Conservation (phyloP, 2,888 invertebrate genomes). For the Leptopilina myrica region DNA sequence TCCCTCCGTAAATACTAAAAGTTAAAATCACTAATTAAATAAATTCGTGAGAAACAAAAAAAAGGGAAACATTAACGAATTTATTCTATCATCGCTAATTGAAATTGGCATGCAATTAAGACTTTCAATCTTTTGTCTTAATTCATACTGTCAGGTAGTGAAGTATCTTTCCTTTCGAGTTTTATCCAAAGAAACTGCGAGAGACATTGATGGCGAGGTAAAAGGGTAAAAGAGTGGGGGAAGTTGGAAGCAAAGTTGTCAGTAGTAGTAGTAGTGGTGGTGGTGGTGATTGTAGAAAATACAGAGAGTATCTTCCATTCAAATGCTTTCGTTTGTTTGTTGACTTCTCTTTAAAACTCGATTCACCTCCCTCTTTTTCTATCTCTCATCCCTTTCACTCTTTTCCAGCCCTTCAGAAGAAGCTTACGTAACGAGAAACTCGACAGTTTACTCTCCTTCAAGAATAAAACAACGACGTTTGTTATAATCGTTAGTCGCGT, state of each 20-base stretch:
- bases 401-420: slow-evolving; percentile 20
- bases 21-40: too few relatives aligned
- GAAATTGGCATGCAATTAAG: slow-evolving; percentile 22
- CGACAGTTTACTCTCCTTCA: slow-evolving; percentile 28
- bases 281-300: too few relatives aligned
- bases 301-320: background rate
- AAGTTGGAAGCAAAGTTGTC: too few relatives aligned
- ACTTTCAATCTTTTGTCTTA: slow-evolving; percentile 35
- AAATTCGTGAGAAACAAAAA: too few relatives aligned
- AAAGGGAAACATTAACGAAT: background rate
- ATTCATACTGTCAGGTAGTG: slow-evolving; percentile 15
- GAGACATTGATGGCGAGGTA: slow-evolving; percentile 1
- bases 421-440: slow-evolving; percentile 32
- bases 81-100: background rate
- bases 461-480: slow-evolving; percentile 39
- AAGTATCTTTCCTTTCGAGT: slow-evolving; percentile 39
- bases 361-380: background rate
- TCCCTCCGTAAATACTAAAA: too few relatives aligned
- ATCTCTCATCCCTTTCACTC: background rate
- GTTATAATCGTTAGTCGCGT: slow-evolving; percentile 32
- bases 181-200: slow-evolving; percentile 16
- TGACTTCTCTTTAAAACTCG: slow-evolving; percentile 21
- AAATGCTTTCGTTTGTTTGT: slow-evolving; percentile 25
- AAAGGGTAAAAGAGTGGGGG: background rate
- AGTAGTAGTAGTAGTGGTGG: too few relatives aligned